Evolutionary conservation across 2,888 invertebrate genomes (phyloP).

Genomic region (Oscheius sp.): DNA sequence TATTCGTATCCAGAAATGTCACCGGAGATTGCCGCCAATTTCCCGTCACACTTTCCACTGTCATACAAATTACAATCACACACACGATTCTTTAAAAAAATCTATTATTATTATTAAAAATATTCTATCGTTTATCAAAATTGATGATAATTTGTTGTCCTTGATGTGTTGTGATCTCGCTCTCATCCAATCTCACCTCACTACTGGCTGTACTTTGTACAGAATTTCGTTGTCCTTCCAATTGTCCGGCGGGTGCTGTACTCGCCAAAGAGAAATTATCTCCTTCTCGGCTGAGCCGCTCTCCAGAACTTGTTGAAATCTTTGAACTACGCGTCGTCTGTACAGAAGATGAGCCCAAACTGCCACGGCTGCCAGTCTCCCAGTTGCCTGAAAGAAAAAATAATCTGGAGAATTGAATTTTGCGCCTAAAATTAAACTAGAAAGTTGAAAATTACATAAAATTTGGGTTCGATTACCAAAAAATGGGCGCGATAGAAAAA

Average conservation of each 20-base stretch:
- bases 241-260: too few relatives aligned
- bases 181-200: conserved; percentile 40
- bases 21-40: too few relatives aligned
- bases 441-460: neutral
- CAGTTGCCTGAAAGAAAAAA: neutral
- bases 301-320: conserved; percentile 48
- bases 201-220: conserved; percentile 52
- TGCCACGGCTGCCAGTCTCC: conserved; percentile 30
- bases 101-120: too few relatives aligned
- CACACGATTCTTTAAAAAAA: too few relatives aligned
- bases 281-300: conserved; percentile 50
- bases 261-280: conserved; percentile 38
- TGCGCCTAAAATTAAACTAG: neutral
- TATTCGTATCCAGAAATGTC: too few relatives aligned
- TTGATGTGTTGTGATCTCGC: too few relatives aligned
- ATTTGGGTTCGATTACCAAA: neutral
- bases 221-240: conserved; percentile 44
- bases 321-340: conserved; percentile 40
- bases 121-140: too few relatives aligned
- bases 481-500: too few relatives aligned
- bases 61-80: too few relatives aligned
- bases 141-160: too few relatives aligned
- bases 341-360: conserved; percentile 17
- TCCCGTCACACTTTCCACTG: too few relatives aligned
- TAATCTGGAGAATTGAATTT: neutral